Percentiles rank a stretch among this genome's conserved stretches.
phyloP scores from a whole-genome alignment of 2,113 vertebrate species.

The Phaethon lepturus region DNA sequence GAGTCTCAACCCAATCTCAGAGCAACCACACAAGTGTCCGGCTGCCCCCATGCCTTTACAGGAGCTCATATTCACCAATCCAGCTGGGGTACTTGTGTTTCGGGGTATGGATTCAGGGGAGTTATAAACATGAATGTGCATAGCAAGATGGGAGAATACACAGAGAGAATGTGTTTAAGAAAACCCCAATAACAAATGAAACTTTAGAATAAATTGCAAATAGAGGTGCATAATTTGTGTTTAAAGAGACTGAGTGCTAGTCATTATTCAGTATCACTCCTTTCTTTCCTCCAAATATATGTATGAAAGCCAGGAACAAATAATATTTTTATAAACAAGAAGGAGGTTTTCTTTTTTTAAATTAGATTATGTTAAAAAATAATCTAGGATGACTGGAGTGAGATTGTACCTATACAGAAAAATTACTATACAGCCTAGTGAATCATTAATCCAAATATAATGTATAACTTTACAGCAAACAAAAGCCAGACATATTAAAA shows the following conservation, averaged over 20 bases:
- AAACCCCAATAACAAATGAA: not conserved
- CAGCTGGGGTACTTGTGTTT: not conserved
- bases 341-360: not conserved
- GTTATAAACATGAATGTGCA: not conserved
- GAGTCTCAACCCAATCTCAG: not conserved
- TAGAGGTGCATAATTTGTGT: conserved; percentile 30
- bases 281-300: conserved; percentile 18
- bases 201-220: conserved; percentile 30
- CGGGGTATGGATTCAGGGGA: not conserved
- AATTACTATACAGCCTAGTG: conserved; percentile 43
- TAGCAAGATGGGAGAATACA: not conserved
- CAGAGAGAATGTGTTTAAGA: not conserved
- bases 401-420: conserved; percentile 28
- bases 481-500: conserved; percentile 50
- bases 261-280: conserved; percentile 32
- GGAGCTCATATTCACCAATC: not conserved
- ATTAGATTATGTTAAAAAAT: conserved; percentile 49
- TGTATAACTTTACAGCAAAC: conserved; percentile 56
- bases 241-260: conserved; percentile 4
- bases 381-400: conserved; percentile 17
- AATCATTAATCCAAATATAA: conserved; percentile 63
- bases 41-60: not conserved
- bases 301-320: conserved; percentile 36
- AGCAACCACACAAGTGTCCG: not conserved
- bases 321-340: conserved; percentile 42